Conservation (phyloP, 2,888 invertebrate genomes). For the Aromia moschata region DNA sequence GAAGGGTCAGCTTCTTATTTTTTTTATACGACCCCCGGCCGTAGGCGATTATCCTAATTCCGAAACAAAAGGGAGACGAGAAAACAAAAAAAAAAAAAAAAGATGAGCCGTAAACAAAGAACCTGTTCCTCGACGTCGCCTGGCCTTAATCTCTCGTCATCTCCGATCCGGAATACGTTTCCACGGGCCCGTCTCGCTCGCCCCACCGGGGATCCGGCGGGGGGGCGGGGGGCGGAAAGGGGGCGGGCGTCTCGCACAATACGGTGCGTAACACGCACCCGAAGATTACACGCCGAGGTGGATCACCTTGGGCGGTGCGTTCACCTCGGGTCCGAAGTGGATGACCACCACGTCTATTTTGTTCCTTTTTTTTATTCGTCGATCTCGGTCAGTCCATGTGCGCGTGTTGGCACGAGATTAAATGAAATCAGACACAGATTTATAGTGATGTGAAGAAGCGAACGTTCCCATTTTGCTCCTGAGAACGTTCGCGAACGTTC, state of each 20-base stretch:
- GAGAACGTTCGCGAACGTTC: too few species aligned
- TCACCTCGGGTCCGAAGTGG: constrained; percentile 47
- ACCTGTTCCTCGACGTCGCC: constrained; percentile 4
- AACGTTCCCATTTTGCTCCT: too few species aligned
- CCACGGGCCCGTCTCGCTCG: neutral
- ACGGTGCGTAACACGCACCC: constrained; percentile 29
- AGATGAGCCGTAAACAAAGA: constrained; percentile 8
- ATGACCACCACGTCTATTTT: constrained; percentile 24
- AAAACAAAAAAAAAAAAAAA: too few species aligned
- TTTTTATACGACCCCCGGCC: constrained; percentile 5
- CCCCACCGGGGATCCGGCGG: neutral
- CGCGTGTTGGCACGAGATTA: too few species aligned
- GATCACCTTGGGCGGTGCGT: constrained; percentile 54
- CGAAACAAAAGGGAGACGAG: neutral
- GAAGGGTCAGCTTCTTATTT: neutral
- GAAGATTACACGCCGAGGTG: too few species aligned
- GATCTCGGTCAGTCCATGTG: too few species aligned
- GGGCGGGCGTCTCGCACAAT: neutral
- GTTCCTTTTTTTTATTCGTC: constrained; percentile 16
- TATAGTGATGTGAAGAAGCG: too few species aligned
- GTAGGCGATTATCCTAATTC: constrained; percentile 1
- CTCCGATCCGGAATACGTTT: constrained; percentile 15
- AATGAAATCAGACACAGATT: too few species aligned
- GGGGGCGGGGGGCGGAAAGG: neutral
- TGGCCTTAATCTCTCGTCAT: constrained; percentile 11